phyloP scores from a whole-genome alignment of 2,797 vertebrate genomes.

The Oreonectes daqikongensis region DNA sequence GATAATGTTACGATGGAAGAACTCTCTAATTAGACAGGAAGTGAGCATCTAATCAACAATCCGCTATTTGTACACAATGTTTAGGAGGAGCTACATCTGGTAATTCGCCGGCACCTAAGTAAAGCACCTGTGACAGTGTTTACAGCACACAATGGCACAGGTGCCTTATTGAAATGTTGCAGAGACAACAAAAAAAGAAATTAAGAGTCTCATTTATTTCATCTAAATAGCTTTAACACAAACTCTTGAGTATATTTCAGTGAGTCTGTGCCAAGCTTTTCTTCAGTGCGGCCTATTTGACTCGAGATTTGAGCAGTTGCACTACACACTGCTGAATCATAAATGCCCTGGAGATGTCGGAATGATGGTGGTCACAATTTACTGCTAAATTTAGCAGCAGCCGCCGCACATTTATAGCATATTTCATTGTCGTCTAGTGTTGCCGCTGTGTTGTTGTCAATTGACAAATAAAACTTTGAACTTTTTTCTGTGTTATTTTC shows the following conservation, averaged over 20 bases:
- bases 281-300: background rate
- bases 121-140: too few species aligned
- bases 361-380: background rate
- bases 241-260: background rate
- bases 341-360: constrained; percentile 4
- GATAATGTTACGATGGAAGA: too few species aligned
- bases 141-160: background rate
- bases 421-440: background rate
- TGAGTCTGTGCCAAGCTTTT: background rate
- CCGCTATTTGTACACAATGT: background rate
- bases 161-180: background rate
- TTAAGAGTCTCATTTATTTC: background rate
- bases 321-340: background rate
- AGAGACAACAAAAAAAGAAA: background rate
- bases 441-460: background rate
- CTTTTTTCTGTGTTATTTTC: background rate
- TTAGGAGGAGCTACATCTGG: background rate
- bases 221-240: background rate
- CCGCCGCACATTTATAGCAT: background rate
- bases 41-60: too few species aligned
- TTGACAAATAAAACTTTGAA: background rate
- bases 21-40: too few species aligned
- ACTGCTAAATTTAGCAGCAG: background rate
- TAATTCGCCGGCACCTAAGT: background rate
- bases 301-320: background rate